Evolutionary conservation across 2,888 invertebrate species (phyloP), one percentile per base, ranked within the genome.

Genomic region (Lithosia quadra): DNA sequence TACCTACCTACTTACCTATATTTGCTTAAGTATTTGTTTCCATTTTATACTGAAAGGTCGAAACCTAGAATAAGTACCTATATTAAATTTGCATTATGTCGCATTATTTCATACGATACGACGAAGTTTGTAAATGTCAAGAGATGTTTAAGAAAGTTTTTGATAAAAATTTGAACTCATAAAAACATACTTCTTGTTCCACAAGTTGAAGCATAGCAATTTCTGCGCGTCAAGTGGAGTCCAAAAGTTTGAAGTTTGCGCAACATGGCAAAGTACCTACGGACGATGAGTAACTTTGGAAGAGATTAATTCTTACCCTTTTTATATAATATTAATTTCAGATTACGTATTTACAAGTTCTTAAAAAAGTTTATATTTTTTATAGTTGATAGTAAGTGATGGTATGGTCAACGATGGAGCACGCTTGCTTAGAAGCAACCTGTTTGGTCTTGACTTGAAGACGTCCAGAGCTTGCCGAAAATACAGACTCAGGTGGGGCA

Each of bases 161-260:
- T 49, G n/a, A 28, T 68, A 59, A 62, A 69, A 65, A 61, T 65
- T 11, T 68, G 57, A 63, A 33, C 63, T 65, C 69, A 65, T 65
- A 56, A 69, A 68, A 63, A 65, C 56, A 69, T 65, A 58, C 34
- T 65, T 65, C 43, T 49, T 56, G 65, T 62, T 68, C 33, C 58
- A 49, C 34, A 68, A 65, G 61, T 65, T 15, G 62, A 57, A 68
- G 68, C 43, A 56, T 36, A 49, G 61, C 65, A 69, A 69, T 63
- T 53, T 62, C 61, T 36, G 57, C 49, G 49, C 33, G 61, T 64
- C 63, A 57, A 63, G 63, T 53, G 55, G 34, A 63, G 33, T 56
- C 21, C 36, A 24, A 56, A 62, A 69, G 61, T 65, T 64, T 43
- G 33, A 43, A 65, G 56, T 65, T 61, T 61, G 22, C 28, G 11